phyloP scores from a whole-genome alignment of 1,140 invertebrate species.

The Hormaphis cornu region DNA sequence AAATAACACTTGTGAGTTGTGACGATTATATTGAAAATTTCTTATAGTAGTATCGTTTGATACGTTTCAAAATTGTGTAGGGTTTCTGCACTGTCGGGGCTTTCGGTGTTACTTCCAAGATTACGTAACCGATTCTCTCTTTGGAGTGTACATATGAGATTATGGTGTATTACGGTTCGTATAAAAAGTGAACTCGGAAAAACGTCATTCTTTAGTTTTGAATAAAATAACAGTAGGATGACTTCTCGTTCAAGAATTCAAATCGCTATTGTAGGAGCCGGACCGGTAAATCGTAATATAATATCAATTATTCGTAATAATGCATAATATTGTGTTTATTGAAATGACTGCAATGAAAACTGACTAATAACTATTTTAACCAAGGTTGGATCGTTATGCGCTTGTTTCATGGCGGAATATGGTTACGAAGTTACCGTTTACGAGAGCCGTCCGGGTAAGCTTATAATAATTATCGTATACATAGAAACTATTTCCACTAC shows the following conservation, averaged over 20 bases:
- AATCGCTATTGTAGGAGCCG: constrained; percentile 45
- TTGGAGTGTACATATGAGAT: no score
- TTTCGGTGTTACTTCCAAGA: no score
- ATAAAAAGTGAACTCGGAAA: not conserved
- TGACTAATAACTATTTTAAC: constrained; percentile 35
- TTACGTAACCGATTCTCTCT: no score
- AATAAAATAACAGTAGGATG: not conserved
- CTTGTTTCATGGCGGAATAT: constrained; percentile 73
- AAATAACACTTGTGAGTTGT: no score
- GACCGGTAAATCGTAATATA: constrained; percentile 46
- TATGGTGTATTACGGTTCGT: not conserved
- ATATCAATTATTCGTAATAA: constrained; percentile 1
- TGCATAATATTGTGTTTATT: not conserved
- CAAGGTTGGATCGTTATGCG: constrained; percentile 81
- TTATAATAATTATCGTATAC: not conserved
- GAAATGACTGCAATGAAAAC: no score
- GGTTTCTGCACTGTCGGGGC: no score
- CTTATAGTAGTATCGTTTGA: no score
- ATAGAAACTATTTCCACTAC: no score
- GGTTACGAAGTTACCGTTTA: constrained; percentile 77
- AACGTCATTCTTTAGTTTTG: not conserved
- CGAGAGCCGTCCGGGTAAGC: constrained; percentile 76
- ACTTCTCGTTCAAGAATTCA: constrained; percentile 1
- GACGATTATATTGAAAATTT: no score
- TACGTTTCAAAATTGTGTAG: no score